A percentile compares a stretch with the other conserved stretches of the same genome.
Evolutionary conservation across 2,888 invertebrate species (phyloP).

Genomic region (Mythimna impura): DNA sequence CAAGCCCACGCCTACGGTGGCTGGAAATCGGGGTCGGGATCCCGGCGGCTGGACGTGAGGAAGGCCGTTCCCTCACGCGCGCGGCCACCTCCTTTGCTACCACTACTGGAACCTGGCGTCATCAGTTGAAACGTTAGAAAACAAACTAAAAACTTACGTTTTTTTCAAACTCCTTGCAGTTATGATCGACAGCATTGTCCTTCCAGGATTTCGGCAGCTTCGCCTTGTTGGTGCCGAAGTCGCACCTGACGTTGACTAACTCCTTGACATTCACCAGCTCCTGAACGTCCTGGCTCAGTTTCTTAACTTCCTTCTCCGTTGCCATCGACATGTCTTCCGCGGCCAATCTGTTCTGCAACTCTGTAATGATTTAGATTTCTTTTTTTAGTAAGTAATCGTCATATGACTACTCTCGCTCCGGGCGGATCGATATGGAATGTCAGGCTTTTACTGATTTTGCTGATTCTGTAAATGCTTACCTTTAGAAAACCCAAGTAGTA

Average conservation of each 20-base stretch:
- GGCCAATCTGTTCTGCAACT: slow-evolving; percentile 46
- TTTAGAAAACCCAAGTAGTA: slow-evolving; percentile 69
- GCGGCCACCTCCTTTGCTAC: too few species aligned
- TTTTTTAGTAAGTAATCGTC: neutral
- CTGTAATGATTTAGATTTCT: slow-evolving; percentile 20
- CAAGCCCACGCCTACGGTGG: too few species aligned
- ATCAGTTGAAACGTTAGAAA: too few species aligned
- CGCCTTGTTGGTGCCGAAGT: slow-evolving; percentile 39
- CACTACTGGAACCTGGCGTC: too few species aligned
- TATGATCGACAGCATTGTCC: slow-evolving; percentile 62
- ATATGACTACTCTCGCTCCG: too few species aligned
- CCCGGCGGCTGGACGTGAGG: too few species aligned
- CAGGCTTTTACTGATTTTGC: too few species aligned
- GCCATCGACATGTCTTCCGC: slow-evolving; percentile 29
- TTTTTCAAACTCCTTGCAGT: slow-evolving; percentile 60
- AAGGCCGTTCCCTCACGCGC: too few species aligned
- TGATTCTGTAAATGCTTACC: slow-evolving; percentile 35
- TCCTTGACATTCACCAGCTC: slow-evolving; percentile 57
- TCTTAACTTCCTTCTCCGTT: slow-evolving; percentile 55
- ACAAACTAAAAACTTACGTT: slow-evolving; percentile 43
- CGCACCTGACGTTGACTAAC: slow-evolving; percentile 60
- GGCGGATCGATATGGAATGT: too few species aligned
- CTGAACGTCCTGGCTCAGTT: slow-evolving; percentile 29
- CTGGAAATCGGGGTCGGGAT: too few species aligned
- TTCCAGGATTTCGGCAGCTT: slow-evolving; percentile 56